Evolutionary conservation across 2,888 invertebrate species (phyloP), one percentile per base, ranked within the genome.

Genomic region (Kryphioiulus occultus): DNA sequence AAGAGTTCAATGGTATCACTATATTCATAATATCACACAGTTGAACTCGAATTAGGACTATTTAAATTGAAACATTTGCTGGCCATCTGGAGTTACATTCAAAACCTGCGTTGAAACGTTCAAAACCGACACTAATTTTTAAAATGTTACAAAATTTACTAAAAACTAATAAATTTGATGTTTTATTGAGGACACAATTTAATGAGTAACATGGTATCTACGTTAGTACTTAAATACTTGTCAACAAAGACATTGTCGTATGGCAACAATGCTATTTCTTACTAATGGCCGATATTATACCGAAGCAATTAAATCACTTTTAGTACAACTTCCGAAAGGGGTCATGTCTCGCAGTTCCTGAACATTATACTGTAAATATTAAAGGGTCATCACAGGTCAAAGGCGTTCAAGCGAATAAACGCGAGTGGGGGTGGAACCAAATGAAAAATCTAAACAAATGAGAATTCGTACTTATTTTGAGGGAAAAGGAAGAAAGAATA

Each of bases 371-470:
- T n/a, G n/a, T n/a, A 78, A 78, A 32, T 32, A 26, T 26, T 53
- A 32, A 47, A 30, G 53, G 86, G 86, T 86, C 86, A 86, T 30
- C 86, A 47, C 44, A 86, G 86, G 86, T 47, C 47, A 86, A 86
- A 86, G 53, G 44, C 86, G 86, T 53, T 53, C 47, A 86, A 53
- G 47, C 19, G 53, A 53, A 53, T 47, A 19, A 85, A 85, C 4
- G 30, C 26, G 30, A 30, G 78, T 78, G 78, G 26, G 78, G 78
- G 30, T 78, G 30, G 78, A 32, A 78, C 44, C 44, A 15, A 44
- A 44, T 15, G 5, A 53, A 53, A 53, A 53, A n/a, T 53, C 5
- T n/a, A n/a, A 3, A 19, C 9, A 53, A 53, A 53, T n/a, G 53
- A 15, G n/a, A n/a, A 53, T 53, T n/a, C n/a, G 4, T n/a, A 53